phyloP scores from a whole-genome alignment of 2,797 vertebrate species.

The Anguilla obscura region DNA sequence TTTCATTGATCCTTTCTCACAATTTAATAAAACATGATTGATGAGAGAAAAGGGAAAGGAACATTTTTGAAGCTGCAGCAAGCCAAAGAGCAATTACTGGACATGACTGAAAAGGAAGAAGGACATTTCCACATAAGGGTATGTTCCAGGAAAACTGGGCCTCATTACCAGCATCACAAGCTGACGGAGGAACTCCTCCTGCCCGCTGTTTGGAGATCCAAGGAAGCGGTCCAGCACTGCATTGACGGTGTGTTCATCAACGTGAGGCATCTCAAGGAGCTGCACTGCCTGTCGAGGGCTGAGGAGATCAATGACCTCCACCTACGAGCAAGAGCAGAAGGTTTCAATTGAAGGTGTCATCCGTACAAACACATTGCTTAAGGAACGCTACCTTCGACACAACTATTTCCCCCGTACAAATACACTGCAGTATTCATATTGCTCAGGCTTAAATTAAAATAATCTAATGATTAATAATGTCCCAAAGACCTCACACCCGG shows the following conservation, averaged over 20 bases:
- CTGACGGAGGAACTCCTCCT: not conserved
- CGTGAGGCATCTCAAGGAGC: not conserved
- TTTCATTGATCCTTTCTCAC: not conserved
- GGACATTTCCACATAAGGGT: not conserved
- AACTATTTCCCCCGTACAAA: too few relatives aligned
- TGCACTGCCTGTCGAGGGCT: constrained; percentile 12
- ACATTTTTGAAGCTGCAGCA: not conserved
- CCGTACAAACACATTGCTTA: not conserved
- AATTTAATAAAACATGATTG: too few relatives aligned
- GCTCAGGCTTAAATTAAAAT: too few relatives aligned
- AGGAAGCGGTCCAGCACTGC: constrained; percentile 15
- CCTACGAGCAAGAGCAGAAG: not conserved
- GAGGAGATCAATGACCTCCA: constrained; percentile 19
- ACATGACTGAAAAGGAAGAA: not conserved
- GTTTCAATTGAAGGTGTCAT: not conserved
- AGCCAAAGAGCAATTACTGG: not conserved
- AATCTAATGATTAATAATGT: too few relatives aligned
- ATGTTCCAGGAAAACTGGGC: not conserved
- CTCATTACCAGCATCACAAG: not conserved
- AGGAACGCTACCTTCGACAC: too few relatives aligned
- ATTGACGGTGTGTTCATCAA: constrained; percentile 15
- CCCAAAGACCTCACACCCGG: not conserved
- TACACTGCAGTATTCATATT: too few relatives aligned
- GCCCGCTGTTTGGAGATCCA: not conserved
- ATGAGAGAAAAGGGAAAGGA: not conserved